Conservation (phyloP, 2,888 invertebrate species). For the Andrena minutula region DNA sequence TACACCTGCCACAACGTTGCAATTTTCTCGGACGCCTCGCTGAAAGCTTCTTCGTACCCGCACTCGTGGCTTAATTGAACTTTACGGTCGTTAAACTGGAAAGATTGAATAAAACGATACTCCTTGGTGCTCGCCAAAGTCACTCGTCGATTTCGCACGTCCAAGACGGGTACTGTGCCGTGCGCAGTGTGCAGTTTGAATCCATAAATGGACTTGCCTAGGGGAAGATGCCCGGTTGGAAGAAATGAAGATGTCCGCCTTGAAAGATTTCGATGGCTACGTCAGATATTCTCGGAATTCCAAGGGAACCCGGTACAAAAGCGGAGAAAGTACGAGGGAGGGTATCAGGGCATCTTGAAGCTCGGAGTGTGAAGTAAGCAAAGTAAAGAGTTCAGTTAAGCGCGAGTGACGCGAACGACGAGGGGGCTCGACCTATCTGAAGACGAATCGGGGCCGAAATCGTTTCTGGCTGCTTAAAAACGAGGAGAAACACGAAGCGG, state of each 20-base stretch:
- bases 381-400: constrained; percentile 16
- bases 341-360: constrained; percentile 25
- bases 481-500: constrained; percentile 46
- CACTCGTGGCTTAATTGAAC: background rate
- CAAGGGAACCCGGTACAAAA: background rate
- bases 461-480: constrained; percentile 20
- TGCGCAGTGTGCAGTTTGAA: too few species aligned
- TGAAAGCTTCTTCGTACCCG: background rate
- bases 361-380: constrained; percentile 18
- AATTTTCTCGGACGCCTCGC: background rate
- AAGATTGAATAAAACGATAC: background rate
- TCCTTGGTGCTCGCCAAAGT: background rate
- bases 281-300: background rate
- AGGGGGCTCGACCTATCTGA: constrained; percentile 44
- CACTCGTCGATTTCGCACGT: background rate
- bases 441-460: constrained; percentile 47
- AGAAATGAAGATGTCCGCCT: too few species aligned
- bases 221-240: too few species aligned
- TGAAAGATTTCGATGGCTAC: too few species aligned
- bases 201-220: too few species aligned
- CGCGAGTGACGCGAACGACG: constrained; percentile 28
- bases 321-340: constrained; percentile 1
- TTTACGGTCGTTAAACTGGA: background rate
- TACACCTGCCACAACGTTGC: constrained; percentile 32
- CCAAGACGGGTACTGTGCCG: too few species aligned